These are phyloP conservation scores for Ophonus ardosiacus DNA, from an alignment of 2,888 invertebrate genomes.

Conservation along the genomic window DNA sequence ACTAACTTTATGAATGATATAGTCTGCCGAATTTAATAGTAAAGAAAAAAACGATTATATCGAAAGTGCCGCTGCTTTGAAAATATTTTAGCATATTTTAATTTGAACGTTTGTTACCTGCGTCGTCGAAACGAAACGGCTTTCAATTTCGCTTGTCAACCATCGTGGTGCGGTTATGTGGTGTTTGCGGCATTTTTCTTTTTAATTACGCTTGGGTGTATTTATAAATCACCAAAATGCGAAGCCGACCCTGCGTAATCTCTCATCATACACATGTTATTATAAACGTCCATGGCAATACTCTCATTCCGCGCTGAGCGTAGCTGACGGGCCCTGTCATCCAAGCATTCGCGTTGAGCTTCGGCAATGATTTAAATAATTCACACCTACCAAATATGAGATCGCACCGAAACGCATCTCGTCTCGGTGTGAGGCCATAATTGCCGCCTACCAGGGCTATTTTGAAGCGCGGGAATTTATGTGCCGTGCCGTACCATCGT, in stretches of 20 bases:
- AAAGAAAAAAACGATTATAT: too few species aligned
- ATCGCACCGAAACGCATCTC: not conserved
- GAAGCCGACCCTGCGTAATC: slow-evolving; percentile 18
- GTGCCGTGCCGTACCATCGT: slow-evolving; percentile 34
- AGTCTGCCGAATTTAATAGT: too few species aligned
- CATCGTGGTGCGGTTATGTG: too few species aligned
- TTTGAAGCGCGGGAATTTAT: slow-evolving; percentile 51
- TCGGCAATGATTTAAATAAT: slow-evolving; percentile 56
- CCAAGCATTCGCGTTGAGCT: slow-evolving; percentile 26
- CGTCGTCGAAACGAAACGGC: not conserved
- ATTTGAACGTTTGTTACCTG: not conserved
- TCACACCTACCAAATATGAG: slow-evolving; percentile 59
- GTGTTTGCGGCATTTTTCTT: not conserved
- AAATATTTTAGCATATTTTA: too few species aligned
- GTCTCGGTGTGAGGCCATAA: slow-evolving; percentile 11
- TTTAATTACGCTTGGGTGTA: slow-evolving; percentile 17
- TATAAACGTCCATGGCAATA: slow-evolving; percentile 39
- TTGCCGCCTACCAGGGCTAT: slow-evolving; percentile 31
- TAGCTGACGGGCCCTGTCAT: slow-evolving; percentile 36
- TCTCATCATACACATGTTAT: slow-evolving; percentile 49
- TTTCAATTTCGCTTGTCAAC: not conserved
- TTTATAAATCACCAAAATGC: slow-evolving; percentile 21
- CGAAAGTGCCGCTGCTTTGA: too few species aligned
- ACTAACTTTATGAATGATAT: too few species aligned
- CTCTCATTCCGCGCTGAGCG: not conserved